Percentiles rank a stretch among this genome's conserved stretches.
phyloP scores from a whole-genome alignment of 2,888 invertebrate genomes.

The Chesias legatella region DNA sequence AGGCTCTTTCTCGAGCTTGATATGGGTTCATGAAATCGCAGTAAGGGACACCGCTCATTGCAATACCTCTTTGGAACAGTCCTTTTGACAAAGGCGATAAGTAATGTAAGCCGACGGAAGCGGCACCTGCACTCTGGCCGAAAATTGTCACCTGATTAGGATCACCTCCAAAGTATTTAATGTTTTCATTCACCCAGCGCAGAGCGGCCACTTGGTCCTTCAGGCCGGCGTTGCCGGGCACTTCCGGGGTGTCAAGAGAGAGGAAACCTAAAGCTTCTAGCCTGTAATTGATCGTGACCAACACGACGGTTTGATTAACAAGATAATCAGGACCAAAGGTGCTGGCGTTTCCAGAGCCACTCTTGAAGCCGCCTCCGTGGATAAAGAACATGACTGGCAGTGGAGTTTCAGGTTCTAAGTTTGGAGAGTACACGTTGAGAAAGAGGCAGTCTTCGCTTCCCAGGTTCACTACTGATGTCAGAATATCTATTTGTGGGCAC shows the following conservation, averaged over 20 bases:
- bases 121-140: conserved; percentile 51
- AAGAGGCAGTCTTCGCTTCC: conserved; percentile 51
- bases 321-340: conserved; percentile 78
- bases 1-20: conserved; percentile 38
- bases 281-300: conserved; percentile 80
- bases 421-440: conserved; percentile 49
- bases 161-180: conserved; percentile 46
- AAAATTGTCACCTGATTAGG: conserved; percentile 45
- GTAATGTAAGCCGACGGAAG: conserved; percentile 38
- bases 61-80: conserved; percentile 47
- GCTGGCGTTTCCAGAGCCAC: conserved; percentile 57
- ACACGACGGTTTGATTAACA: conserved; percentile 69
- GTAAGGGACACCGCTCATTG: conserved; percentile 48
- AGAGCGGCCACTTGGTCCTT: conserved; percentile 58
- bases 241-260: conserved; percentile 69
- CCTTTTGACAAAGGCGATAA: conserved; percentile 54
- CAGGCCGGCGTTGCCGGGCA: conserved; percentile 81
- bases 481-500: conserved; percentile 46
- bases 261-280: conserved; percentile 77
- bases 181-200: conserved; percentile 46
- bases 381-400: conserved; percentile 54
- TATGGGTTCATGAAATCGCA: conserved; percentile 41
- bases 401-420: conserved; percentile 29
- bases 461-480: conserved; percentile 28
- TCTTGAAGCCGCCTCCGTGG: conserved; percentile 49